Conservation (phyloP, 2,113 vertebrate genomes). For the Cervus canadensis region DNA sequence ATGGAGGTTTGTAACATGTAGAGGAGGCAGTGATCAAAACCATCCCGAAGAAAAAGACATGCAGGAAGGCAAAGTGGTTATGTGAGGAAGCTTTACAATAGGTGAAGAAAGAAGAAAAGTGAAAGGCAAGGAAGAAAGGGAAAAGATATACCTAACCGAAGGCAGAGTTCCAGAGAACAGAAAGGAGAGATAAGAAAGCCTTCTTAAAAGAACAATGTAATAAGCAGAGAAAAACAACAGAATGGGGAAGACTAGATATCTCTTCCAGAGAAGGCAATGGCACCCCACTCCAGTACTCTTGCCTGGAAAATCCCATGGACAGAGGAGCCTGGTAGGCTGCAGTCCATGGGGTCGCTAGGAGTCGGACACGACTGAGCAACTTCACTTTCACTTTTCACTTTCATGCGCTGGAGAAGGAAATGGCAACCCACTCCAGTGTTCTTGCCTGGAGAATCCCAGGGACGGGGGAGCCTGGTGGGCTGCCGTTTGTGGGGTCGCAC, state of each 20-base stretch:
- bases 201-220: background rate
- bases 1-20: background rate
- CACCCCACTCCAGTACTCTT: no score
- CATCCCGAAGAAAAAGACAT: background rate
- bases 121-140: background rate
- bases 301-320: no score
- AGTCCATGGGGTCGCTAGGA: no score
- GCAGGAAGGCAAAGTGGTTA: background rate
- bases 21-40: background rate
- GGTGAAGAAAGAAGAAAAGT: background rate
- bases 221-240: background rate
- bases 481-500: no score
- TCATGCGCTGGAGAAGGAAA: no score
- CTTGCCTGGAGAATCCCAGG: no score
- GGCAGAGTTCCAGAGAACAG: background rate
- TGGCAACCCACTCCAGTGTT: no score
- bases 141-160: background rate
- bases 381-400: no score
- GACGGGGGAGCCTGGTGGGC: no score
- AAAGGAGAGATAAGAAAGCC: background rate
- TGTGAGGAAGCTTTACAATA: background rate
- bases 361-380: no score
- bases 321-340: no score
- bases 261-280: background rate
- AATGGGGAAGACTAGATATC: background rate